Evolutionary conservation across 2,797 vertebrate species (phyloP).

Genomic region (Chelon labrosus): DNA sequence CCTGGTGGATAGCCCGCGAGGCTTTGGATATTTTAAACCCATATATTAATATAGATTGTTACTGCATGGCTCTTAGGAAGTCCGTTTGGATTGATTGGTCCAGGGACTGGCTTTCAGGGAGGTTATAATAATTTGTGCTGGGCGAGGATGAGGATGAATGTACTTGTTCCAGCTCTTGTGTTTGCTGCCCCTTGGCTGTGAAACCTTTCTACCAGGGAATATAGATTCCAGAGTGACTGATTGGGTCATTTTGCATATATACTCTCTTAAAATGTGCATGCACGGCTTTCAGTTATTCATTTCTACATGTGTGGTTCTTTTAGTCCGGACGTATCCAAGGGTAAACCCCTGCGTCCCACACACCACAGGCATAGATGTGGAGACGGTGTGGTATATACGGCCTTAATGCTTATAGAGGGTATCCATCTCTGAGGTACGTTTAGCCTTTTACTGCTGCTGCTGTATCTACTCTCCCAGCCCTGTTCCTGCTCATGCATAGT

Average conservation of each 20-base stretch:
- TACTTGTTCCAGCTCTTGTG: conserved; percentile 9
- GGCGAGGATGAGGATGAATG: conserved; percentile 26
- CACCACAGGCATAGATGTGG: conserved; percentile 16
- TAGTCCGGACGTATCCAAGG: conserved; percentile 11
- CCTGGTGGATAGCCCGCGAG: conserved; percentile 6
- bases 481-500: conserved; percentile 58
- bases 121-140: neutral
- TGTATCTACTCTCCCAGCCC: conserved; percentile 13
- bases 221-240: conserved; percentile 49
- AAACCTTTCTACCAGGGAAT: conserved; percentile 17
- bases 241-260: conserved; percentile 23
- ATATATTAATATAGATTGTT: conserved; percentile 47
- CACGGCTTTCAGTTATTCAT: neutral
- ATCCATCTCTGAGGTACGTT: conserved; percentile 41
- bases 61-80: neutral
- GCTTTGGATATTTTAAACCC: conserved; percentile 50
- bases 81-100: conserved; percentile 35
- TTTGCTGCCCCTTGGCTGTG: conserved; percentile 6
- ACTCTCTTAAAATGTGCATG: conserved; percentile 8
- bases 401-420: conserved; percentile 26
- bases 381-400: conserved; percentile 23
- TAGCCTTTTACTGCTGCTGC: conserved; percentile 2
- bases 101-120: conserved; percentile 4
- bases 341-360: conserved; percentile 32
- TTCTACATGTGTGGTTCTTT: conserved; percentile 2